Evolutionary conservation across 2,113 vertebrate species (phyloP).

Genomic region (Clupea harengus): DNA sequence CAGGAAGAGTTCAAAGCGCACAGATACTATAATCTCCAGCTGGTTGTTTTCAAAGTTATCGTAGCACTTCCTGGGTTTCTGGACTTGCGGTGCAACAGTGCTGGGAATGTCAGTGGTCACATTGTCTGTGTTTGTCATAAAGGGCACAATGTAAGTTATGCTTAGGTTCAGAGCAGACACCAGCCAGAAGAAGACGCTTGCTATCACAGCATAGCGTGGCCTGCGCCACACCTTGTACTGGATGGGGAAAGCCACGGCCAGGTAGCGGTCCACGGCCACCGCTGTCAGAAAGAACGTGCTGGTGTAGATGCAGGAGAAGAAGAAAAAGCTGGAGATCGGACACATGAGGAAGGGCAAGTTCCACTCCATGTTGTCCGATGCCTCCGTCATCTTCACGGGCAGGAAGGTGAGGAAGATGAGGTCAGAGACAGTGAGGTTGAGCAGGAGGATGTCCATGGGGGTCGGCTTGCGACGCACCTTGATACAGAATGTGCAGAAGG

Average conservation of each 20-base stretch:
- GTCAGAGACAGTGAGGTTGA: conserved; percentile 84
- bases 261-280: conserved; percentile 82
- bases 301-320: conserved; percentile 87
- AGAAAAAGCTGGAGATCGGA: conserved; percentile 73
- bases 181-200: conserved; percentile 72
- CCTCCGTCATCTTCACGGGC: conserved; percentile 82
- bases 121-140: conserved; percentile 28
- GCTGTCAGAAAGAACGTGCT: conserved; percentile 82
- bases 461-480: conserved; percentile 68
- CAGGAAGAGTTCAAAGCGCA: conserved; percentile 76
- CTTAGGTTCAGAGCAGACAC: conserved; percentile 76
- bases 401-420: conserved; percentile 80
- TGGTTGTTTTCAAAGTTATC: conserved; percentile 66
- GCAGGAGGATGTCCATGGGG: conserved; percentile 79
- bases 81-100: too few relatives aligned
- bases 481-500: conserved; percentile 70
- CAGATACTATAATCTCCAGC: conserved; percentile 62
- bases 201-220: conserved; percentile 62
- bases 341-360: conserved; percentile 67
- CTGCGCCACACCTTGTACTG: conserved; percentile 70
- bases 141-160: conserved; percentile 75
- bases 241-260: conserved; percentile 81
- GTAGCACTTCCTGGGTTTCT: conserved; percentile 67
- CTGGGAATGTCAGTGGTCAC: neutral
- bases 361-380: conserved; percentile 67